A percentile compares a stretch with the other conserved stretches of the same genome.
These are phyloP conservation scores for Peromyscus attwateri DNA, from an alignment of 2,797 vertebrate species.

Conservation along the genomic window DNA sequence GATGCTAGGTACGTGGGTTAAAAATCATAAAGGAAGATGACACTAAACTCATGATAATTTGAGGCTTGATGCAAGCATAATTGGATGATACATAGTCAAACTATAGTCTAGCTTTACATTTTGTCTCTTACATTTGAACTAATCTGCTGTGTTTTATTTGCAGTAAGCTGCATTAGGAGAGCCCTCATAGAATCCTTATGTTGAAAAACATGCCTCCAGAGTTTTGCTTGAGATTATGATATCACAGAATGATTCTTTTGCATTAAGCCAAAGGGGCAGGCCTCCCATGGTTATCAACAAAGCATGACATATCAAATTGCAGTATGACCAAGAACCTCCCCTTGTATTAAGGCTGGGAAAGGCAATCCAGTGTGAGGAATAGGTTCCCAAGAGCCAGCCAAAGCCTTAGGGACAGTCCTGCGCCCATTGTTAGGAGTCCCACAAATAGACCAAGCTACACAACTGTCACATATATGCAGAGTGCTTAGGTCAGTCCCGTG, in stretches of 20 bases:
- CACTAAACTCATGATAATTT: slow-evolving; percentile 53
- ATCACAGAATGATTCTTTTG: slow-evolving; percentile 35
- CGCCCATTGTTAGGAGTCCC: background rate
- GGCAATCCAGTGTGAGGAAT: background rate
- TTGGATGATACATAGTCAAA: slow-evolving; percentile 13
- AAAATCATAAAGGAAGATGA: slow-evolving; percentile 41
- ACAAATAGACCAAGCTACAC: background rate
- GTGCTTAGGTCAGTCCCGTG: background rate
- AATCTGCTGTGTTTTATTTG: slow-evolving; percentile 28
- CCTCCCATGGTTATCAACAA: background rate
- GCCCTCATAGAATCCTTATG: background rate
- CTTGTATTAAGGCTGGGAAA: background rate
- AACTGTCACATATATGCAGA: background rate
- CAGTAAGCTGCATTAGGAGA: slow-evolving; percentile 22
- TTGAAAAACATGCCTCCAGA: slow-evolving; percentile 40
- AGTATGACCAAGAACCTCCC: background rate
- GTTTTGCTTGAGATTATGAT: slow-evolving; percentile 45
- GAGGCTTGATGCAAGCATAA: slow-evolving; percentile 49
- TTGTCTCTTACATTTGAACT: slow-evolving; percentile 57
- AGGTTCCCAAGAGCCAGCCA: background rate
- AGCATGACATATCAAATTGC: background rate
- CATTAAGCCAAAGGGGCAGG: background rate
- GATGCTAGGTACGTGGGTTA: slow-evolving; percentile 15
- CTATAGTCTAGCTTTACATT: slow-evolving; percentile 44
- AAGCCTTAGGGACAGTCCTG: background rate